A percentile compares a stretch with the other conserved stretches of the same genome.
Evolutionary conservation across 2,888 invertebrate genomes (phyloP).

Genomic region (Drosophila trichaetosa): DNA sequence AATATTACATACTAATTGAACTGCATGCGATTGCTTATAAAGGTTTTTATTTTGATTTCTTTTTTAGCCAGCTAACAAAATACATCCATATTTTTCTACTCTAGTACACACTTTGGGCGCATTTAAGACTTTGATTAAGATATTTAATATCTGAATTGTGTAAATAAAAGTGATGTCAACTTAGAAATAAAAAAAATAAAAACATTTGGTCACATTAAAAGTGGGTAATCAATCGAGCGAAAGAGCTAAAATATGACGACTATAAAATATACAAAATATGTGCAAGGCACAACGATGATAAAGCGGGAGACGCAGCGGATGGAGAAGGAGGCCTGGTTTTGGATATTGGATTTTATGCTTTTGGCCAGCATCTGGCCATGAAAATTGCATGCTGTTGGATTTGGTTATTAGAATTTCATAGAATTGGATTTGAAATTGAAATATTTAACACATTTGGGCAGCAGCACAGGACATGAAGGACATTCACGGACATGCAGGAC

Average conservation of each 20-base stretch:
- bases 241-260: constrained; percentile 21
- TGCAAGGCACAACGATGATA: constrained; percentile 12
- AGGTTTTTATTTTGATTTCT: neutral
- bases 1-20: neutral
- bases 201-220: constrained; percentile 17
- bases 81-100: neutral
- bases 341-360: constrained; percentile 33
- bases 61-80: neutral
- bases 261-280: constrained; percentile 52
- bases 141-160: neutral
- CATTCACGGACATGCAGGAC: neutral
- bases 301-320: too few species aligned
- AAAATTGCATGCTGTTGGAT: constrained; percentile 71
- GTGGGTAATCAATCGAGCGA: constrained; percentile 37
- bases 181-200: neutral
- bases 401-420: constrained; percentile 76
- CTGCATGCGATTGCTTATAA: neutral
- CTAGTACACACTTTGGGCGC: too few species aligned
- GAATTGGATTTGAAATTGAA: constrained; percentile 78
- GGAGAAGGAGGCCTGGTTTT: constrained; percentile 1
- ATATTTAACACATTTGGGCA: constrained; percentile 71
- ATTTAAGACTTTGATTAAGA: neutral
- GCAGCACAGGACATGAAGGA: neutral
- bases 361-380: constrained; percentile 63
- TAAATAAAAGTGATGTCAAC: constrained; percentile 4